Base-by-base conservation (phyloP, 30 jellyfish, hydroid and myxozoan species). In the Aurelia aurita complex sp. Pacific region DNA sequence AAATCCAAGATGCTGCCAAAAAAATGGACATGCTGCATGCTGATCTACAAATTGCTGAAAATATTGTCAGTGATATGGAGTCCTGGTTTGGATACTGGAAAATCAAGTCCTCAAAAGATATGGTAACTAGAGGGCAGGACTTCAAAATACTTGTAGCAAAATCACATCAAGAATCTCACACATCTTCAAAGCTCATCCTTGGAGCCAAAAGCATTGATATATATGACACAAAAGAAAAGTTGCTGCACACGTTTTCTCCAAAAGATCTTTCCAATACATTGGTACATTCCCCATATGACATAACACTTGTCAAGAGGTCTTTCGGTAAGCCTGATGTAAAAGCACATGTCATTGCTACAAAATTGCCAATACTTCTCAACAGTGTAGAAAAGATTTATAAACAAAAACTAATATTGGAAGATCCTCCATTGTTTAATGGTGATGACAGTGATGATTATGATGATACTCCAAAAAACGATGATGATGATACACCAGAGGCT, bases 41-140 rank as follows among this genome's bases (percentile, higher is more conserved):
- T 46, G 98, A 92, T 77, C 68, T 92, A 1, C 75, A 82, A 18
- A 87, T 92, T 11, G 94, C 93, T 8, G 97, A 92, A 51, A 60
- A 89, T 16, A 74, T 92, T 11, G 81, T 88, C 35, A 82, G 67
- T 66, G 97, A 92, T 76, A 40, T 92, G 69, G 89, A 92, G 9
- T 92, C 98, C n/a, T 92, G 98, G 98, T 92, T 92, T 82, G 92
- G 96, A 9, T 75, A 71, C 16, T 92, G 97, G 97, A 76, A 89
- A 36, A 69, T 77, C 2, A 79, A 46, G 77, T 36, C 34, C 4
- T 18, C 73, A 64, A 81, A 54, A 3, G 69, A 60, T 15, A 76
- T 50, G 4, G 54, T 64, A 12, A 57, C 87, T 8, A 50, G 53
- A 68, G 74, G 91, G 42, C 76, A 67, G 13, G 90, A 64, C 36